These are phyloP conservation scores for Dunckerocampus dactyliophorus DNA, from an alignment of 2,113 vertebrate genomes.

Conservation along the genomic window DNA sequence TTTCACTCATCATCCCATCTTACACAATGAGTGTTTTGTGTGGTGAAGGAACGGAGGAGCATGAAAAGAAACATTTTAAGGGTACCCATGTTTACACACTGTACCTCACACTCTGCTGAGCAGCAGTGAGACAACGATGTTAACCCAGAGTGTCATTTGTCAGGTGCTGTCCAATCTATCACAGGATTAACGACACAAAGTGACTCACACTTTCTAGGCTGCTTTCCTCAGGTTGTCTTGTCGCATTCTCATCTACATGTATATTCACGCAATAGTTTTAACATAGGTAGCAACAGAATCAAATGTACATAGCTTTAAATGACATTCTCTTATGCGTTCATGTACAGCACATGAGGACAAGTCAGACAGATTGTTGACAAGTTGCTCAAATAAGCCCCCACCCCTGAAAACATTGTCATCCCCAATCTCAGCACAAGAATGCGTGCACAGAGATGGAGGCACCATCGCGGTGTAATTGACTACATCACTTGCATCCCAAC, in stretches of 20 bases:
- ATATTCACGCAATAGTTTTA: not conserved
- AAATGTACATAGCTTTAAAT: constrained; percentile 8
- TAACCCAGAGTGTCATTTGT: constrained; percentile 25
- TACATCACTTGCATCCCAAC: constrained; percentile 21
- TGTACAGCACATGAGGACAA: not conserved
- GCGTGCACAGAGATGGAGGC: not conserved
- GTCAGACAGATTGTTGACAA: not conserved
- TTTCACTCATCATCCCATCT: not conserved
- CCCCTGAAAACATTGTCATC: not conserved
- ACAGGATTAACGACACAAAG: not conserved
- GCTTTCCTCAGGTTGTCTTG: not conserved
- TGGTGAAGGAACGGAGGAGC: not conserved
- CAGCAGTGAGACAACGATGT: constrained; percentile 34
- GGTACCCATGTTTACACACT: constrained; percentile 9
- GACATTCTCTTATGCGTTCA: not conserved
- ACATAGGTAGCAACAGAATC: not conserved
- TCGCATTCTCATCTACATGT: not conserved
- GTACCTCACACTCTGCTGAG: constrained; percentile 25
- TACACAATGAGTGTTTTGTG: not conserved
- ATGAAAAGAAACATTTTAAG: constrained; percentile 8
- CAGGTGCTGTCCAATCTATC: no score
- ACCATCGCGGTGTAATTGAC: not conserved
- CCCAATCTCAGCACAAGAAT: not conserved
- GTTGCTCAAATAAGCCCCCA: not conserved
- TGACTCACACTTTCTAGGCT: constrained; percentile 37